Percentiles rank a stretch among this genome's conserved stretches.
Evolutionary conservation across 2,113 vertebrate genomes (phyloP).

Genomic region (Oostethus manadensis): DNA sequence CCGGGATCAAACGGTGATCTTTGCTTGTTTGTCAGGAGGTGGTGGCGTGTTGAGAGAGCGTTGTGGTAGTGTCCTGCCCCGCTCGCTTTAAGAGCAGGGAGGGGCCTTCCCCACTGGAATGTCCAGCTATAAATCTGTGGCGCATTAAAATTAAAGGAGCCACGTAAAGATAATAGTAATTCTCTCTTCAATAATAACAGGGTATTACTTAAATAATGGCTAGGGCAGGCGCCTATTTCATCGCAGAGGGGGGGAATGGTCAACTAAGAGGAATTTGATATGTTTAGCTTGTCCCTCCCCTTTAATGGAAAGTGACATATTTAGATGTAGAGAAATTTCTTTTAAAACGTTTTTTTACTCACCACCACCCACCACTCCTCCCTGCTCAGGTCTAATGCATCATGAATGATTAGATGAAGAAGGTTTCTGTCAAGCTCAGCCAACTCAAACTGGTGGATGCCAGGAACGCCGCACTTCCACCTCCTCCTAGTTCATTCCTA

Average conservation of each 20-base stretch:
- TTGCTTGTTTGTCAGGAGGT: conserved; percentile 62
- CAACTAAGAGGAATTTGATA: conserved; percentile 67
- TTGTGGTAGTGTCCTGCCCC: conserved; percentile 62
- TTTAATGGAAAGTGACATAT: conserved; percentile 32
- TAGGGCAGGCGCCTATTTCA: conserved; percentile 70
- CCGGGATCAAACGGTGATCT: conserved; percentile 32
- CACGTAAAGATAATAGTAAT: conserved; percentile 82
- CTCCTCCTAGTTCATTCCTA: background rate
- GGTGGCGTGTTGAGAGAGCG: conserved; percentile 54
- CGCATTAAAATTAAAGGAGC: conserved; percentile 82
- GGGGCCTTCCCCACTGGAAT: conserved; percentile 73
- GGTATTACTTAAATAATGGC: conserved; percentile 79
- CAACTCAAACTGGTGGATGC: conserved; percentile 1
- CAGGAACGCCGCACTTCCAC: background rate
- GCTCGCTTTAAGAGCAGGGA: conserved; percentile 73
- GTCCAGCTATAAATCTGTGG: conserved; percentile 80
- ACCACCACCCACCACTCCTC: background rate
- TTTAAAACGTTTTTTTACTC: conserved; percentile 9
- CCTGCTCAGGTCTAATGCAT: conserved; percentile 1
- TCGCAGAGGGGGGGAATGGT: conserved; percentile 51
- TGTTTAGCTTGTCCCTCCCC: conserved; percentile 27
- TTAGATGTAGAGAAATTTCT: conserved; percentile 40
- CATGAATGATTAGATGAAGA: conserved; percentile 9
- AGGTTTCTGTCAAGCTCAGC: conserved; percentile 6
- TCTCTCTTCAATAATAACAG: conserved; percentile 79